Percentiles rank a stretch among this genome's conserved stretches.
Evolutionary conservation across 2,797 vertebrate species (phyloP).

Genomic region (Tenualosa thibaudeaui): DNA sequence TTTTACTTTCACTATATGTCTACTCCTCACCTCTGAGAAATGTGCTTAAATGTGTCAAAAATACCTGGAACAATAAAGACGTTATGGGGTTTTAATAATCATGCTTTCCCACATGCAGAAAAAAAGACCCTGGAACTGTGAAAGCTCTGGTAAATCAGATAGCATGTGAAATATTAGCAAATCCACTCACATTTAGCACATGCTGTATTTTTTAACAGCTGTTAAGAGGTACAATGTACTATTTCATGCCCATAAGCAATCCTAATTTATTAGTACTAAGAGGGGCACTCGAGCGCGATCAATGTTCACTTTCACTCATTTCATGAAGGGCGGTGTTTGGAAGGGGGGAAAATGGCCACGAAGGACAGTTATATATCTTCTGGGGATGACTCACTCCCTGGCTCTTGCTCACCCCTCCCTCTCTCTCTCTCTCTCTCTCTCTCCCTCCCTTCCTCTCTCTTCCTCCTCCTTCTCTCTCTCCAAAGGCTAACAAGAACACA

Average conservation of each 20-base stretch:
- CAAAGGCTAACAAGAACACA: conserved; percentile 66
- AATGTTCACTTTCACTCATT: conserved; percentile 9
- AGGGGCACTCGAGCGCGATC: neutral
- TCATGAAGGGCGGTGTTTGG: neutral
- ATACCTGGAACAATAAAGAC: neutral
- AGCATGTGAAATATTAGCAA: neutral
- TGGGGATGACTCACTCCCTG: conserved; percentile 64
- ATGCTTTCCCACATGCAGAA: neutral
- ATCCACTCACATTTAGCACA: neutral
- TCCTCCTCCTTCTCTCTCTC: conserved; percentile 16
- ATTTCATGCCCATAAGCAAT: neutral
- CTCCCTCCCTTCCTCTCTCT: neutral
- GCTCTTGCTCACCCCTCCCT: conserved; percentile 13
- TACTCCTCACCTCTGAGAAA: too few relatives aligned
- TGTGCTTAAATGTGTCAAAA: neutral
- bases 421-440: neutral
- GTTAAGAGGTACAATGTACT: neutral
- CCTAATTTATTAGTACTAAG: conserved; percentile 18
- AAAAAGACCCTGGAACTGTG: neutral
- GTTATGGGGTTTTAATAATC: neutral
- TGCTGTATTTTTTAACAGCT: neutral
- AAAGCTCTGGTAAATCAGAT: neutral
- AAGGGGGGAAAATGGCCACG: neutral
- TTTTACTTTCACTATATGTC: too few relatives aligned
- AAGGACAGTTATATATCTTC: conserved; percentile 58